Percentiles rank a stretch among this genome's conserved stretches.
Evolutionary conservation across 2,888 invertebrate species (phyloP).

Genomic region (Sarcophaga variegata): DNA sequence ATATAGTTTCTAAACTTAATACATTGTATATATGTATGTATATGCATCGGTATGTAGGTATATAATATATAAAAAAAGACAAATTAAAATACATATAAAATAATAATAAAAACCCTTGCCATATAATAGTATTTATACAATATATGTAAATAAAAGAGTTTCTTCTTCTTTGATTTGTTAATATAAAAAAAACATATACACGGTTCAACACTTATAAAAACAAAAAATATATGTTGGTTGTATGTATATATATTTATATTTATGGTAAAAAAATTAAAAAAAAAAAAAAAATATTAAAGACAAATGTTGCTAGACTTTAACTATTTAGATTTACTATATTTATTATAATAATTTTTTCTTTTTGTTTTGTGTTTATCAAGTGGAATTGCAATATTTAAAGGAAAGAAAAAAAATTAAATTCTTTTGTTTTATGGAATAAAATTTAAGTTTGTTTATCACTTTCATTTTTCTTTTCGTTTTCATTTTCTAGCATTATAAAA

Average conservation of each 20-base stretch:
- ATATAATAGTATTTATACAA: constrained; percentile 8
- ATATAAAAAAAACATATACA: constrained; percentile 36
- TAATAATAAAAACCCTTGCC: constrained; percentile 22
- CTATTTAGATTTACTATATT: neutral
- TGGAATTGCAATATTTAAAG: constrained; percentile 30
- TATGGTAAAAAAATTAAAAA: neutral
- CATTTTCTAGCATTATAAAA: constrained; percentile 31
- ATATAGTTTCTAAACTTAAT: neutral
- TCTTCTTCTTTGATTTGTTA: neutral
- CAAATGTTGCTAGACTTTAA: neutral
- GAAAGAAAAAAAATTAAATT: constrained; percentile 1
- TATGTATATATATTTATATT: constrained; percentile 17
- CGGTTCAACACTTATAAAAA: constrained; percentile 27
- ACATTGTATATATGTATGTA: neutral
- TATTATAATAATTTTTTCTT: neutral
- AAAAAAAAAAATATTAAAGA: neutral
- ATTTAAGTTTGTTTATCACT: constrained; percentile 53
- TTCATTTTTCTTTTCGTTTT: constrained; percentile 29
- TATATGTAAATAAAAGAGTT: too few species aligned
- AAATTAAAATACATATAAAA: neutral
- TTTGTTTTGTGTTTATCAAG: constrained; percentile 13
- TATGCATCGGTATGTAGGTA: neutral
- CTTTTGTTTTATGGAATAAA: constrained; percentile 37
- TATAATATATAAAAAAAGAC: constrained; percentile 10
- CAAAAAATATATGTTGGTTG: constrained; percentile 21